Conservation (phyloP, 2,888 invertebrate genomes). For the Drosophila meridiana region DNA sequence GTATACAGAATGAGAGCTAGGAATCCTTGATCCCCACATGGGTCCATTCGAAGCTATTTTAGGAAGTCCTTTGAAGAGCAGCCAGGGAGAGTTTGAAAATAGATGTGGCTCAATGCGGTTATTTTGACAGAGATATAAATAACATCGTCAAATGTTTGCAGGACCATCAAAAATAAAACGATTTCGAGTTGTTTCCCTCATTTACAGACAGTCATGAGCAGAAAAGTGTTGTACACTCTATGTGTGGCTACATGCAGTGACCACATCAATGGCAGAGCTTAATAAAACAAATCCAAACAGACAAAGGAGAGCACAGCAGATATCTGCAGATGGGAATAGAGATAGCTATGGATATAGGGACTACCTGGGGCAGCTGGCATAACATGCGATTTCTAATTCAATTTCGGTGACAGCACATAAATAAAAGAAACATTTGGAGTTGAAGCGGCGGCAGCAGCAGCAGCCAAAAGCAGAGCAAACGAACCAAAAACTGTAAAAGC, state of each 20-base stretch:
- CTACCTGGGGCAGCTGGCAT: constrained; percentile 60
- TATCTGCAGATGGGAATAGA: constrained; percentile 3
- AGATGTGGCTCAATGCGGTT: not conserved
- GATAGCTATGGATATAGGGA: not conserved
- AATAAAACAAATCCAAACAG: constrained; percentile 39
- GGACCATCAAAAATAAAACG: constrained; percentile 8
- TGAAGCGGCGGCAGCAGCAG: constrained; percentile 26
- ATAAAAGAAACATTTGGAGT: constrained; percentile 73
- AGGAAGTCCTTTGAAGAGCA: not conserved
- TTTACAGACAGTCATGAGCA: constrained; percentile 5
- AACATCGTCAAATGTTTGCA: not conserved
- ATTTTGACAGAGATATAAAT: not conserved
- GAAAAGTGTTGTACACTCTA: not conserved
- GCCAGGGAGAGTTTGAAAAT: not conserved
- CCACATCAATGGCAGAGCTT: constrained; percentile 34
- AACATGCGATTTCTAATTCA: constrained; percentile 77
- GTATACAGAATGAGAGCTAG: not conserved
- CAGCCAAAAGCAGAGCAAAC: constrained; percentile 65
- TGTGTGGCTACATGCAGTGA: constrained; percentile 19
- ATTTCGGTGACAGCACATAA: constrained; percentile 77
- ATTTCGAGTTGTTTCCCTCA: constrained; percentile 6
- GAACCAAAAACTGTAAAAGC: constrained; percentile 73
- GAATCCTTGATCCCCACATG: not conserved
- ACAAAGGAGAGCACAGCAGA: constrained; percentile 1
- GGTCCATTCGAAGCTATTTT: not conserved